These are phyloP conservation scores for Spea multiplicata DNA, from an alignment of 2,113 vertebrate species.

Conservation along the genomic window DNA sequence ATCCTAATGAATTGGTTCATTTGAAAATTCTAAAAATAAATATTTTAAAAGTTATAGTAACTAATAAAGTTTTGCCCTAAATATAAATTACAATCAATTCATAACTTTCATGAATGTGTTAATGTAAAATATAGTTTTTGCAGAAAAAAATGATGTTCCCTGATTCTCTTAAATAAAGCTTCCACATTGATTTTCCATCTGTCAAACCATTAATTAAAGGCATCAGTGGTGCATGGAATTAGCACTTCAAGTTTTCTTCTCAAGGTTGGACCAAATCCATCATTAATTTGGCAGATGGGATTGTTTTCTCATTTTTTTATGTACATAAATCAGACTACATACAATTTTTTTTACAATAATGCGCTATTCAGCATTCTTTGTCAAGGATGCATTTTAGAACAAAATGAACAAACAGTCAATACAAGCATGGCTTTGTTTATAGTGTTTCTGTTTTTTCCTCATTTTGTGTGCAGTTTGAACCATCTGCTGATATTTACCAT, in stretches of 20 bases:
- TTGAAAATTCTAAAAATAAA: no score
- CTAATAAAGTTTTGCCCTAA: background rate
- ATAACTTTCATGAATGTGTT: constrained; percentile 14
- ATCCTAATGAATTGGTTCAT: no score
- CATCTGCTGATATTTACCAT: no score
- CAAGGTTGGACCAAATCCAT: constrained; percentile 53
- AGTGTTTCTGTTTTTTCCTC: no score
- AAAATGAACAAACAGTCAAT: no score
- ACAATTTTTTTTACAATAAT: constrained; percentile 5
- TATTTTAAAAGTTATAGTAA: no score
- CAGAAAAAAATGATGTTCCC: constrained; percentile 11
- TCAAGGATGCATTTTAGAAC: constrained; percentile 1
- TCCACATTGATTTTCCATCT: constrained; percentile 65
- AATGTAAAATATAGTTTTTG: constrained; percentile 19
- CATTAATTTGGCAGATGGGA: constrained; percentile 57
- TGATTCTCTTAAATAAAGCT: constrained; percentile 64
- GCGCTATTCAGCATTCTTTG: constrained; percentile 12
- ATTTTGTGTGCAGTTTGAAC: no score
- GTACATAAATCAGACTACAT: constrained; percentile 36
- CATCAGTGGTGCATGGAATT: constrained; percentile 53
- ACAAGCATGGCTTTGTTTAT: no score
- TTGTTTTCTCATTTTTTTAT: constrained; percentile 54
- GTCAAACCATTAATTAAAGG: constrained; percentile 65
- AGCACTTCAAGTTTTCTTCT: constrained; percentile 60
- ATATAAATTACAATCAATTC: background rate